Base-by-base conservation (phyloP, 2,888 invertebrate genomes). In the Hirtodrosophila duncani region DNA sequence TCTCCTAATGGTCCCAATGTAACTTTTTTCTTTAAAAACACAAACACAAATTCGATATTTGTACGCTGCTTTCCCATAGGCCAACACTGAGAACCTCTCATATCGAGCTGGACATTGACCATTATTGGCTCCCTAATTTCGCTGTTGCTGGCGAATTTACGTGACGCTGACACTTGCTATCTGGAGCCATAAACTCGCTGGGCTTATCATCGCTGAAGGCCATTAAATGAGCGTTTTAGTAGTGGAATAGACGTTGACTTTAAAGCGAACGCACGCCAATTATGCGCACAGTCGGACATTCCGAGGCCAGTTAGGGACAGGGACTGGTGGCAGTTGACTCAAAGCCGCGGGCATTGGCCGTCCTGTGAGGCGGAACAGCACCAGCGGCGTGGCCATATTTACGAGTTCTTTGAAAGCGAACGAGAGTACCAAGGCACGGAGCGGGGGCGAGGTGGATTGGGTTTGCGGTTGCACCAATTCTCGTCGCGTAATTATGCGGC, bases 201-300 rank as follows among this genome's bases (percentile, higher is more conserved):
- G 75, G 64, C 79, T 84, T 84, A 83, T 83, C 77, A 68, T 74
- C 65, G 63, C 51, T 60, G 77, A 44, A 36, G 58, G 65, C 51
- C 75, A 82, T 84, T 84, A 84, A 84, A 82, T 70, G 71, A 65
- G 55, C 71, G 67, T 83, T 83, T 83, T 83, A 83, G 62, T 82
- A 56, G 63, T 46, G 53, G 52, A 43, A 64, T 55, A 49, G 59
- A 51, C 52, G 38, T 31, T 42, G 46, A 57, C 45, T 72, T 63
- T 65, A 57, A 56, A 67, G 57, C 49, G 50, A 53, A 56, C 62
- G 37, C 53, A 63, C 57, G 53, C 43, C 66, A 67, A 63, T 69
- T 77, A 69, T 72, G 66, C 50, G 55, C 70, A 51, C 72, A 64
- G 62, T 44, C 58, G 49, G 56, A 67, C 56, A 64, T 69, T 62